These are phyloP conservation scores for Dromococcyx pavoninus DNA, from an alignment of 2,797 vertebrate species.

Conservation along the genomic window DNA sequence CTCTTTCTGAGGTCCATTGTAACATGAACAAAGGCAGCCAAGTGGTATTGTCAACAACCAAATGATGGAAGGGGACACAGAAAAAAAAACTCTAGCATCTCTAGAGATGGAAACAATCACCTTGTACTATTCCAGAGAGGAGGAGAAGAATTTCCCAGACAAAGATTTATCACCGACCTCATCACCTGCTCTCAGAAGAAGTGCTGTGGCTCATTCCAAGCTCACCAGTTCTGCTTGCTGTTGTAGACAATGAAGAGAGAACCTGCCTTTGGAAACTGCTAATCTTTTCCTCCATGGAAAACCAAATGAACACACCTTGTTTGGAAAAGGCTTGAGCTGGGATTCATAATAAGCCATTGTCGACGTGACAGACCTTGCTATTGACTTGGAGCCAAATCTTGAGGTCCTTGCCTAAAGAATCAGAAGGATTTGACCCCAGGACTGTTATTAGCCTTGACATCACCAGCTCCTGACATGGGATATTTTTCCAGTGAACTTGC, in stretches of 20 bases:
- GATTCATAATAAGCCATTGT: slow-evolving; percentile 23
- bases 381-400: slow-evolving; percentile 65
- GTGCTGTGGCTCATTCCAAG: not conserved
- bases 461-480: slow-evolving; percentile 64
- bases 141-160: not conserved
- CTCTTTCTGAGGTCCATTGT: not conserved
- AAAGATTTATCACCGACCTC: not conserved
- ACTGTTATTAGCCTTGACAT: slow-evolving; percentile 72
- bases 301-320: not conserved
- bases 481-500: slow-evolving; percentile 70
- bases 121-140: not conserved
- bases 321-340: not conserved
- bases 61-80: not conserved
- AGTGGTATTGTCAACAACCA: not conserved
- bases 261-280: not conserved
- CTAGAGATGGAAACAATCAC: slow-evolving; percentile 2
- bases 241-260: not conserved
- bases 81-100: not conserved
- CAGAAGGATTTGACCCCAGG: slow-evolving; percentile 52
- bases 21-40: slow-evolving; percentile 27
- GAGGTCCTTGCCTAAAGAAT: slow-evolving; percentile 60
- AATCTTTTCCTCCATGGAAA: slow-evolving; percentile 24
- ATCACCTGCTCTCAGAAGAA: not conserved
- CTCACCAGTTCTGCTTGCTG: not conserved
- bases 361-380: slow-evolving; percentile 40